phyloP scores from a whole-genome alignment of 2,113 vertebrate species.

The Rafetus swinhoei region DNA sequence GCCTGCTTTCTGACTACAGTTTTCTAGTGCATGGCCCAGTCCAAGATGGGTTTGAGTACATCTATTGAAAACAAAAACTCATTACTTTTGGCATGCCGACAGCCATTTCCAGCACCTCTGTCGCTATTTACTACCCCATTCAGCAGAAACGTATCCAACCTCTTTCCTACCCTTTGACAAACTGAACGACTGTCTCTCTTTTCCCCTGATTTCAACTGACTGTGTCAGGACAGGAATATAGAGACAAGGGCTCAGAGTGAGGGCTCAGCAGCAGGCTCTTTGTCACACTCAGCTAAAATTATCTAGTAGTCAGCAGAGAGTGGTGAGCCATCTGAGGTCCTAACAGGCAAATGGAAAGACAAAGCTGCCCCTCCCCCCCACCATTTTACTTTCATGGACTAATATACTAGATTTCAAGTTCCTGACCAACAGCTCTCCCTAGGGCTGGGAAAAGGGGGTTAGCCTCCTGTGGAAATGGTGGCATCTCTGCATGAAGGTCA shows the following conservation, averaged over 20 bases:
- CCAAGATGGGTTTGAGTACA: not conserved
- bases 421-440: not conserved
- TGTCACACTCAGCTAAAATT: slow-evolving; percentile 4
- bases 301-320: not conserved
- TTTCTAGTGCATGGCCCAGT: not conserved
- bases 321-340: slow-evolving; percentile 21
- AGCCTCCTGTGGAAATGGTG: not conserved
- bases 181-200: slow-evolving; percentile 2
- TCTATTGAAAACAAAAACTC: not conserved
- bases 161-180: not conserved
- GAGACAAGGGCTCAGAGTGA: not conserved
- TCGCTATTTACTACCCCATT: slow-evolving; percentile 18
- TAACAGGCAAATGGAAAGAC: not conserved
- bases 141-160: slow-evolving; percentile 34
- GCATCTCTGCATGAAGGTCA: not conserved
- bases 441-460: not conserved
- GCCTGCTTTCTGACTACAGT: not conserved
- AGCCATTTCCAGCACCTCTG: not conserved
- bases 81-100: not conserved
- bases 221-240: not conserved
- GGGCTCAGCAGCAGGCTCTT: not conserved
- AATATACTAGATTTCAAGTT: slow-evolving; percentile 2
- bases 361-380: not conserved
- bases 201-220: not conserved
- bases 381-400: not conserved